Percentiles rank a stretch among this genome's conserved stretches.
phyloP scores from a whole-genome alignment of 2,113 vertebrate species.

The Chaetodon auriga region DNA sequence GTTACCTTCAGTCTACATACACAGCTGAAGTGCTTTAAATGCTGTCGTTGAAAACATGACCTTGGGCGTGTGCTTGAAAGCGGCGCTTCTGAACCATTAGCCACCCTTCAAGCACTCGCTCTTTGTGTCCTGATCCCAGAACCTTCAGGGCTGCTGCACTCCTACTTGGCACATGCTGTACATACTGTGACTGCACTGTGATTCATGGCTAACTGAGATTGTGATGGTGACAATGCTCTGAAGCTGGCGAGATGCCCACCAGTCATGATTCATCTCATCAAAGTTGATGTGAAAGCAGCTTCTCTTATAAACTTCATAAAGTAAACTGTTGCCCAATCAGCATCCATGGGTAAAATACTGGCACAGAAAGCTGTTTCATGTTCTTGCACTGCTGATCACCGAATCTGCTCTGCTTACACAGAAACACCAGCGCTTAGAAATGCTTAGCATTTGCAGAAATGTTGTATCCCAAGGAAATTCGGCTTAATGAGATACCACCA shows the following conservation, averaged over 20 bases:
- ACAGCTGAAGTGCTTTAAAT: not conserved
- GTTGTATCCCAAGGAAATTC: slow-evolving; percentile 23
- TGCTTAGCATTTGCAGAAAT: slow-evolving; percentile 9
- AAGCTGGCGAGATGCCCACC: slow-evolving; percentile 3
- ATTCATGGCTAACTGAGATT: slow-evolving; percentile 8
- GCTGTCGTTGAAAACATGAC: not conserved
- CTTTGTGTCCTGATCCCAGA: slow-evolving; percentile 10
- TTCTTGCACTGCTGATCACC: not conserved
- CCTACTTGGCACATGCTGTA: slow-evolving; percentile 8
- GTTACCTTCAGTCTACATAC: not conserved
- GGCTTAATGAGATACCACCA: slow-evolving; percentile 49
- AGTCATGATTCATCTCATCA: slow-evolving; percentile 34
- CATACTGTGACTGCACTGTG: slow-evolving; percentile 16
- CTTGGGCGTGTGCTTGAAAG: not conserved
- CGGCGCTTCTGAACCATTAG: not conserved
- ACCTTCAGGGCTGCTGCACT: not conserved
- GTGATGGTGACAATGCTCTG: not conserved
- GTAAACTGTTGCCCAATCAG: not conserved
- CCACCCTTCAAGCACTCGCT: slow-evolving; percentile 3
- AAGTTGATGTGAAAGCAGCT: slow-evolving; percentile 18
- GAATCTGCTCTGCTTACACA: slow-evolving; percentile 5
- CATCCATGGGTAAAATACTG: not conserved
- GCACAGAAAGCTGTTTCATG: not conserved
- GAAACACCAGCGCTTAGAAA: slow-evolving; percentile 12
- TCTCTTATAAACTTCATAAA: slow-evolving; percentile 1